Evolutionary conservation across 2,797 vertebrate species (phyloP), one percentile per base, ranked within the genome.

Genomic region (Harpagifer antarcticus): DNA sequence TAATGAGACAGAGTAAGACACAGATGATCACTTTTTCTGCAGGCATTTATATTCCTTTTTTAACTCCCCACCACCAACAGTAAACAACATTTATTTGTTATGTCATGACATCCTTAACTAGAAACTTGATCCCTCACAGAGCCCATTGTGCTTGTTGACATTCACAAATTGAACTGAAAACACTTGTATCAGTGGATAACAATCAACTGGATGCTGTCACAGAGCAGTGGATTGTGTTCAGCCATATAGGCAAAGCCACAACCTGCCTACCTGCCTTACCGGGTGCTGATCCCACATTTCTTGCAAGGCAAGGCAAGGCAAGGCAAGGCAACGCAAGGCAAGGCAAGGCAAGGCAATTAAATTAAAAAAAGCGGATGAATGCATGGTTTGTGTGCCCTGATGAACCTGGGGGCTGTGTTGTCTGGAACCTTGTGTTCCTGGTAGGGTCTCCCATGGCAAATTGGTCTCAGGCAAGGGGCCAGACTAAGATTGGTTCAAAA

Each of bases 241-340:
- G 27, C 27, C 27, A 27, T 27, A 27, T 27, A 27, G 33, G 9
- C 10, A 12, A 7, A n/a, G 27, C 16, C 13, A 3, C 1, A n/a
- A 58, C n/a, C n/a, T n/a, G n/a, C n/a, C n/a, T 3, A 5, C 1
- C 7, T 45, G 1, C 3, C 37, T 20, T 1, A 1, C 10, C 2
- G 1, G 4, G 9, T 14, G 67, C 47, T 8, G 16, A 33, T 11
- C 3, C 15, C 0, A 2, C 17, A 23, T 16, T n/a, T 10, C 19
- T 61, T 61, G n/a, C n/a, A n/a, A n/a, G n/a, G n/a, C n/a, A n/a
- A n/a, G n/a, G n/a, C n/a, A n/a, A n/a, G n/a, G n/a, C n/a, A n/a
- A n/a, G n/a, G n/a, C n/a, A n/a, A n/a, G n/a, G n/a, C n/a, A n/a
- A n/a, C n/a, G n/a, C n/a, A n/a, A n/a, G n/a, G n/a, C n/a, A n/a